Conservation (phyloP, 2,113 vertebrate species). For the Acanthisitta chloris region DNA sequence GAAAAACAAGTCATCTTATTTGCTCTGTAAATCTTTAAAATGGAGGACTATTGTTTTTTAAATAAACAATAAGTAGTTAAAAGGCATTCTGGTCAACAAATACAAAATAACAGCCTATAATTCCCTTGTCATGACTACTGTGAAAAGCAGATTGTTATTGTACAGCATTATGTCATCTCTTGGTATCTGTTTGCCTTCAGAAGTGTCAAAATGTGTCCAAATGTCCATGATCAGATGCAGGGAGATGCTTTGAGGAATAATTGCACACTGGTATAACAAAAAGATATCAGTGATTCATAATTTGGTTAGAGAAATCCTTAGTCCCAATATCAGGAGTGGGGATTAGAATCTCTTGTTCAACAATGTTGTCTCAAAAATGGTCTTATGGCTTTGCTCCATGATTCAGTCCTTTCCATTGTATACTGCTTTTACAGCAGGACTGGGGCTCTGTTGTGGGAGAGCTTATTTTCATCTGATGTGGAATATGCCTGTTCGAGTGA, state of each 20-base stretch:
- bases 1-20: constrained; percentile 22
- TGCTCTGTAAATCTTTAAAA: constrained; percentile 12
- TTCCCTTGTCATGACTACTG: neutral
- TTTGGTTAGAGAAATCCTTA: neutral
- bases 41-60: neutral
- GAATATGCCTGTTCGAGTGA: neutral
- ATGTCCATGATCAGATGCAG: neutral
- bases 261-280: neutral
- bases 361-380: neutral
- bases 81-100: neutral
- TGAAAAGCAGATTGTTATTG: neutral
- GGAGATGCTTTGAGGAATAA: neutral
- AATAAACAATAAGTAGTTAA: constrained; percentile 20
- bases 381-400: neutral
- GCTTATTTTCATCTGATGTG: neutral
- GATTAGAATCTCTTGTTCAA: neutral
- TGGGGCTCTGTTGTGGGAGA: neutral
- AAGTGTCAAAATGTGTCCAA: neutral
- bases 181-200: neutral
- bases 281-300: neutral
- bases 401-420: neutral
- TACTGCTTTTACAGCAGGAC: neutral
- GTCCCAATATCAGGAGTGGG: neutral
- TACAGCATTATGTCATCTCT: neutral
- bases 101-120: neutral